phyloP scores from a whole-genome alignment of 2,888 invertebrate species.

The Hydrotaea cyrtoneurina region DNA sequence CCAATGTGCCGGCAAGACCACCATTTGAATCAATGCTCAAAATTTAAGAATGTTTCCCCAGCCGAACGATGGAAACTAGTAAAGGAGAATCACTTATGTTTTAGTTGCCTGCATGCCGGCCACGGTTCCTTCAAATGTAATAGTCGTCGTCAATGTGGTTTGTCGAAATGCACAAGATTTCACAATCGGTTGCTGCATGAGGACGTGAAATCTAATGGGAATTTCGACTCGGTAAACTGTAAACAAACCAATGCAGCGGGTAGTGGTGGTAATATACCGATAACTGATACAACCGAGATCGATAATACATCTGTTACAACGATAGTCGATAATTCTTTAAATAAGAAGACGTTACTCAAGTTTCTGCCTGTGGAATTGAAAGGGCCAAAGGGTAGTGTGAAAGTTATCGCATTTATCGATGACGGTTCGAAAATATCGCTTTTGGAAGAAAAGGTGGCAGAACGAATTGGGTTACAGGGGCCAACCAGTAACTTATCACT shows the following conservation, averaged over 20 bases:
- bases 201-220: no score
- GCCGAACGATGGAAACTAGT: slow-evolving; percentile 44
- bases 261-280: not conserved
- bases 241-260: not conserved
- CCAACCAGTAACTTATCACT: slow-evolving; percentile 36
- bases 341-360: slow-evolving; percentile 33
- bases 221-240: not conserved
- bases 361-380: slow-evolving; percentile 50
- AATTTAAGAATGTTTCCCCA: no score
- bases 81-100: slow-evolving; percentile 38
- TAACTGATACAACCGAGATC: not conserved
- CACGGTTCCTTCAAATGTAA: slow-evolving; percentile 35
- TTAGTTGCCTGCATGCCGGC: slow-evolving; percentile 16
- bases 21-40: no score
- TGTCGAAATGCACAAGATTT: slow-evolving; percentile 38
- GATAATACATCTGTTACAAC: slow-evolving; percentile 30
- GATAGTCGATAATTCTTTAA: not conserved
- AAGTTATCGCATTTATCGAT: slow-evolving; percentile 26
- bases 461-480: slow-evolving; percentile 43
- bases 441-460: slow-evolving; percentile 41
- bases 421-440: slow-evolving; percentile 49
- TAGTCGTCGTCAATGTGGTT: slow-evolving; percentile 37
- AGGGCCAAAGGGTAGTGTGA: slow-evolving; percentile 2
- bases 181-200: slow-evolving; percentile 42
- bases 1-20: no score